These are phyloP conservation scores for Callocephalon fimbriatum DNA, from an alignment of 2,113 vertebrate species.

Conservation along the genomic window DNA sequence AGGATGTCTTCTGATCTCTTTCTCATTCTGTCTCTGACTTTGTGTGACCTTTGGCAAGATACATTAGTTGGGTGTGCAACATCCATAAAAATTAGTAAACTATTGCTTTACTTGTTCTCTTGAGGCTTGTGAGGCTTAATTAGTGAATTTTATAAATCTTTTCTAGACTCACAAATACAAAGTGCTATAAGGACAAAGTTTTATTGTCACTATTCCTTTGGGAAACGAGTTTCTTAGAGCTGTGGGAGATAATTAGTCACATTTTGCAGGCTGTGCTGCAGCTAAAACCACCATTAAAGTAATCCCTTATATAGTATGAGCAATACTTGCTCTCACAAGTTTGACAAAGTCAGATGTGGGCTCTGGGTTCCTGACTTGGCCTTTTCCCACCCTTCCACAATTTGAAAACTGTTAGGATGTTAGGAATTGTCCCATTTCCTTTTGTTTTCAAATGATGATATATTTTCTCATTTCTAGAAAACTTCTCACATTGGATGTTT, in stretches of 20 bases:
- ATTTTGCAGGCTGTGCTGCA: not conserved
- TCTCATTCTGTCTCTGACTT: not conserved
- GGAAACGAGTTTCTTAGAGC: conserved; percentile 15
- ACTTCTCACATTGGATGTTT: not conserved
- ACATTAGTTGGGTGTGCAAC: not conserved
- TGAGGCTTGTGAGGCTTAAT: conserved; percentile 32
- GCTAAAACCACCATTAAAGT: not conserved
- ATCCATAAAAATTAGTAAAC: conserved; percentile 51
- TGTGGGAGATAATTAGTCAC: conserved; percentile 30
- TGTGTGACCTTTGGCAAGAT: conserved; percentile 25
- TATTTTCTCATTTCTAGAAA: not conserved
- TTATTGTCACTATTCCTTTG: conserved; percentile 13
- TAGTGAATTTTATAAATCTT: conserved; percentile 29
- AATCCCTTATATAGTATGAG: not conserved
- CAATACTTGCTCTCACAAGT: not conserved
- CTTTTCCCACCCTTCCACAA: not conserved
- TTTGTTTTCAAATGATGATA: not conserved
- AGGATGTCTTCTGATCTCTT: not conserved
- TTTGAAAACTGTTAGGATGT: not conserved
- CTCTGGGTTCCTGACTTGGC: not conserved
- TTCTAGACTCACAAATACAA: conserved; percentile 6
- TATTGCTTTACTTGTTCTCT: conserved; percentile 15
- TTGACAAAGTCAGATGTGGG: not conserved
- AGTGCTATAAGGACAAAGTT: conserved; percentile 4
- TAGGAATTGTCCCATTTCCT: not conserved